Evolutionary conservation across 2,797 vertebrate species (phyloP), one percentile per base, ranked within the genome.

Genomic region (Sebastes trivittatus): DNA sequence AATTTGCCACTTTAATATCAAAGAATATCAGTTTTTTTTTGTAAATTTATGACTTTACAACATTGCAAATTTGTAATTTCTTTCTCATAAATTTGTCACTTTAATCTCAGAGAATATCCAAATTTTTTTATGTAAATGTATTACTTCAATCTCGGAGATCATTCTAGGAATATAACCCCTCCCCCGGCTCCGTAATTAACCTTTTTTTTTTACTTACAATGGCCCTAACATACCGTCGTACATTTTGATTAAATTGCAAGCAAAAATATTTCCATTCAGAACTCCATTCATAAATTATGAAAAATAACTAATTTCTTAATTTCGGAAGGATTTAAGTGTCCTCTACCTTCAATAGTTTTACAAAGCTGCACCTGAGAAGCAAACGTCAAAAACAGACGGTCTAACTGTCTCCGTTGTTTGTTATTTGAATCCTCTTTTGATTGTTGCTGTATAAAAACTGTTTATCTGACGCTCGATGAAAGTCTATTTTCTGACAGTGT

Each of bases 121-220:
- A 0, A 0, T 36, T 18, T 46, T 46, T 6, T 18, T 0, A 2
- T 1, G 16, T 18, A 46, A 46, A 46, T 46, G 0, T 18, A 0
- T 42, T 16, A 42, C 38, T 46, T 16, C 11, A 46, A 46, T 46
- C 38, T 46, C 38, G 14, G 38, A 46, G 3, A 46, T 46, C 38
- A 42, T 46, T 46, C 38, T 16, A 0, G 0, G 38, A 42, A 42
- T 42, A 7, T 18, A 16, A 42, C 38, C 6, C 38, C 14, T 7
- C 42, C 16, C 16, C 14, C 0, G 1, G 42, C 14, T 46, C 42
- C 42, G 42, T 46, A 46, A 46, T 46, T 42, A 1, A 6, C 25
- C 25, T 25, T 42, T 0, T 46, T 38, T 42, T 42, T 42, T 42
- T 42, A 42, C 38, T 42, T 42, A 42, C 25, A 25, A 25, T 25